Evolutionary conservation across 2,888 invertebrate species (phyloP).

Genomic region (Encarsia formosa): DNA sequence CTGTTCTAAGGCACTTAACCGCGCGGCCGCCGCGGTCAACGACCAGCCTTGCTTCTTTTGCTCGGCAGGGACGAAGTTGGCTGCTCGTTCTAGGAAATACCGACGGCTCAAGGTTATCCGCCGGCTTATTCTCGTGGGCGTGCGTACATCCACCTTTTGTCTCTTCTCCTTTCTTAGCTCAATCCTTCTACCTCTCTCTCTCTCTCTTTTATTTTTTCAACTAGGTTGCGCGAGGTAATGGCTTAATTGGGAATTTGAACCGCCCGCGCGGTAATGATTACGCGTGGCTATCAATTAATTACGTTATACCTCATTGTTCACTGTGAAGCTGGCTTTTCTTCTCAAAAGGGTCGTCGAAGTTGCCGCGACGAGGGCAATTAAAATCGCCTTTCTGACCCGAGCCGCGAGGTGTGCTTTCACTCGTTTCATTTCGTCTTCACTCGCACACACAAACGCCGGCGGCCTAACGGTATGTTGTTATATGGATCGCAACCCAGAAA

Average conservation of each 20-base stretch:
- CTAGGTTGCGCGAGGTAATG: not conserved
- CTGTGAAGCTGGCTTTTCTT: too few relatives aligned
- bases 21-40: too few relatives aligned
- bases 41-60: constrained; percentile 40
- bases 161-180: not conserved
- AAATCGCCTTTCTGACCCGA: constrained; percentile 6
- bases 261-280: not conserved
- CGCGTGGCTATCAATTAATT: too few relatives aligned
- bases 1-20: too few relatives aligned
- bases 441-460: constrained; percentile 18
- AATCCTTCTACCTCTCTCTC: not conserved
- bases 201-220: constrained; percentile 3
- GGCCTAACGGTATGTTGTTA: constrained; percentile 42
- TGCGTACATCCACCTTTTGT: not conserved
- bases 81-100: not conserved
- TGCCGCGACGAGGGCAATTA: not conserved
- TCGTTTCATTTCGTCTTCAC: constrained; percentile 15
- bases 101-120: not conserved
- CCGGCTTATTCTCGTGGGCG: not conserved
- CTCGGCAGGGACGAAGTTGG: constrained; percentile 3
- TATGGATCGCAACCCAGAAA: constrained; percentile 47
- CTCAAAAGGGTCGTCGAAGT: too few relatives aligned
- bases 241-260: too few relatives aligned
- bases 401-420: constrained; percentile 16
- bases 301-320: too few relatives aligned